A percentile compares a stretch with the other conserved stretches of the same genome.
Conservation (phyloP, 2,888 invertebrate genomes). For the Criorhina ranunculi region DNA sequence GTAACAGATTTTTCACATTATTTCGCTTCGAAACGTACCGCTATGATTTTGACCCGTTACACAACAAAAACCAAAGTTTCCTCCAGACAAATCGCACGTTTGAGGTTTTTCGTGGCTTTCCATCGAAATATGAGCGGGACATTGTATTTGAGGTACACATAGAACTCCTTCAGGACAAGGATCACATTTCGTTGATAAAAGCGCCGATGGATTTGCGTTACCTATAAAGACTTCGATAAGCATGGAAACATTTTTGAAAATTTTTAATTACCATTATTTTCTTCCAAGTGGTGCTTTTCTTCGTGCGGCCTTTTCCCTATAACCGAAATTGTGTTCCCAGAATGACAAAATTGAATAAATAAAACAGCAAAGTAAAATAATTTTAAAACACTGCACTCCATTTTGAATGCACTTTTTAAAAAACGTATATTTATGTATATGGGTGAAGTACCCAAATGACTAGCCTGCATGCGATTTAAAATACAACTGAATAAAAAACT, state of each 20-base stretch:
- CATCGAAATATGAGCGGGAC: slow-evolving; percentile 87
- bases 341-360: background rate
- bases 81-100: slow-evolving; percentile 85
- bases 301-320: slow-evolving; percentile 15
- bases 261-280: slow-evolving; percentile 4
- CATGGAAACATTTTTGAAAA: background rate
- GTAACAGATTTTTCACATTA: background rate
- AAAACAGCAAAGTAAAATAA: slow-evolving; percentile 28
- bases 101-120: slow-evolving; percentile 83
- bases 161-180: slow-evolving; percentile 85
- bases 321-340: slow-evolving; percentile 24
- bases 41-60: slow-evolving; percentile 87
- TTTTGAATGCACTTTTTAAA: background rate
- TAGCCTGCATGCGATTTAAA: background rate
- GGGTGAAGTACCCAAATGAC: background rate
- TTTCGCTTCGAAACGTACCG: slow-evolving; percentile 63
- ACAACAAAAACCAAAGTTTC: slow-evolving; percentile 87
- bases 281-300: background rate
- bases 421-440: background rate
- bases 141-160: slow-evolving; percentile 88
- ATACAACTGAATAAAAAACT: background rate
- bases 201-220: slow-evolving; percentile 3
- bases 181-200: slow-evolving; percentile 78
- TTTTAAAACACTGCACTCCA: slow-evolving; percentile 29
- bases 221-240: background rate